Base-by-base conservation (phyloP, 1,140 invertebrate genomes). In the Drosophila pectinifera region DNA sequence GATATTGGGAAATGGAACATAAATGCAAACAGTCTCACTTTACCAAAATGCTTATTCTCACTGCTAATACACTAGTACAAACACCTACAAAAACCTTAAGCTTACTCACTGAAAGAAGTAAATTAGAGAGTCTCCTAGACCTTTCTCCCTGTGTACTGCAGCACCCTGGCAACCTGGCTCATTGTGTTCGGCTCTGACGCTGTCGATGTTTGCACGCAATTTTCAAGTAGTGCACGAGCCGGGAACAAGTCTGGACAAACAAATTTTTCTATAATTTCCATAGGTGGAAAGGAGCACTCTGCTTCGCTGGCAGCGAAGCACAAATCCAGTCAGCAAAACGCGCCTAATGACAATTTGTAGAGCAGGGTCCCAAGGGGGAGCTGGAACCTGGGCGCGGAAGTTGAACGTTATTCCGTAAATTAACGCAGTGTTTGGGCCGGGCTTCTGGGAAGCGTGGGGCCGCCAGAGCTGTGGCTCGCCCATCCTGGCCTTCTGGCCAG, bases 241-340 rank as follows among this genome's bases (percentile, higher is more conserved):
- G 53, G 57, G 56, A 85, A 78, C 74, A 63, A 81, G 82, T 88
- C 83, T 86, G 82, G 83, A 61, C 78, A 88, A 88, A 86, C 83
- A 88, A 82, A 86, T 82, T 86, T 88, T 86, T 86, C 82, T 82
- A 88, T 86, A 82, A 86, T 86, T 82, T 86, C 57, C 83, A 82
- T 38, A 38, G 49, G 42, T 55, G 34, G 51, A 41, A 20, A 16
- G 36, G 16, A n/a, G 18, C 41, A n/a, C n/a, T n/a, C 43, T n/a
- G 26, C 22, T 38, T 24, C 55, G 57, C 73, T 58, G 70, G 57
- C 46, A 31, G 53, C 80, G 77, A 84, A 80, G 62, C 56, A 68
- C 41, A 67, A 31, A 45, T 51, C 62, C 42, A 65, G 65, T 48
- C 42, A 28, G 59, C 56, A 43, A 63, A 58, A 46, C 56, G 69